Conservation (phyloP, 2,113 vertebrate genomes). For the Anoura caudifer region DNA sequence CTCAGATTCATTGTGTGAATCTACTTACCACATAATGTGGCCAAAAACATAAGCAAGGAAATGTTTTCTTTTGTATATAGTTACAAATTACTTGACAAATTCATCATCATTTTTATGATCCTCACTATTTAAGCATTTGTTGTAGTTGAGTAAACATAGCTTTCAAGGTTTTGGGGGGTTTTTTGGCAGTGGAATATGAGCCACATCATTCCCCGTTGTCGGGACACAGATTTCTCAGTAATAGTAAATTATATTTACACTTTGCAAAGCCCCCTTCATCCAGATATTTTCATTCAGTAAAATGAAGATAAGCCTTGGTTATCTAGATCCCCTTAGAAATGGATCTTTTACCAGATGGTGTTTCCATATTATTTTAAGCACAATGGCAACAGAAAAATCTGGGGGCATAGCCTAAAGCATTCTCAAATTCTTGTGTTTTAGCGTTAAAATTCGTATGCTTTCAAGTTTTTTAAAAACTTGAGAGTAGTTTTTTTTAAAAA, state of each 20-base stretch:
- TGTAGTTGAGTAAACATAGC: background rate
- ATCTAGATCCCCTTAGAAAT: background rate
- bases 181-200: background rate
- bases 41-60: background rate
- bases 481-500: background rate
- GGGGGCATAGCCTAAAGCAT: background rate
- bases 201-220: background rate
- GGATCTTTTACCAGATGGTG: background rate
- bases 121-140: background rate
- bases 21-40: background rate
- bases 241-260: background rate
- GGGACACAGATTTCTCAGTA: background rate
- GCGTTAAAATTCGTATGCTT: slow-evolving; percentile 29
- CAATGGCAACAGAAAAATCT: slow-evolving; percentile 15
- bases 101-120: background rate
- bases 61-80: background rate
- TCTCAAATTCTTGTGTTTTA: slow-evolving; percentile 2
- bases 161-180: too few species aligned
- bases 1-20: background rate
- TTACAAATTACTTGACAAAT: background rate
- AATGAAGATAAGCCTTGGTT: slow-evolving; percentile 1
- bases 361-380: slow-evolving; percentile 49
- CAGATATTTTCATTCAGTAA: background rate
- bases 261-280: background rate
- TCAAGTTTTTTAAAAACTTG: too few species aligned